phyloP scores from a whole-genome alignment of 2,888 invertebrate genomes.

The Galeopsomyia nigrocyanea region DNA sequence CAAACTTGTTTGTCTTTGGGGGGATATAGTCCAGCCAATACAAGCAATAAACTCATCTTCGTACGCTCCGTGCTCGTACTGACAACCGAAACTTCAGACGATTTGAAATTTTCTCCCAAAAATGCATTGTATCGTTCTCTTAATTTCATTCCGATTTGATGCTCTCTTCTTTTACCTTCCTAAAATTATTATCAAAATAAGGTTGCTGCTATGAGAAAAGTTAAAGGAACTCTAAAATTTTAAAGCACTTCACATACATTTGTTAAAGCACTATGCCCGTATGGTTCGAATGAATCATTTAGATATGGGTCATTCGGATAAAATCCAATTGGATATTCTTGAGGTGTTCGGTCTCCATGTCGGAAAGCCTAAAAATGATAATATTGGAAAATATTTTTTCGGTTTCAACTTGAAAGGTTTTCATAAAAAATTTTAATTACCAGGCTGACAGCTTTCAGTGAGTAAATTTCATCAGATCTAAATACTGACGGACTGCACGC shows the following conservation, averaged over 20 bases:
- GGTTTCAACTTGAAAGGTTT: too few relatives aligned
- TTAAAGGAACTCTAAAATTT: not conserved
- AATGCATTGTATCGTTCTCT: slow-evolving; percentile 69
- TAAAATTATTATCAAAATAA: slow-evolving; percentile 53
- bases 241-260: slow-evolving; percentile 2
- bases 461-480: too few relatives aligned
- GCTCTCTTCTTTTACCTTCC: slow-evolving; percentile 72
- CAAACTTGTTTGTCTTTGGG: slow-evolving; percentile 63
- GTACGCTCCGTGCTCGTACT: slow-evolving; percentile 81
- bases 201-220: not conserved
- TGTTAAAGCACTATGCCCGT: slow-evolving; percentile 3
- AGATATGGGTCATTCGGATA: slow-evolving; percentile 9
- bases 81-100: slow-evolving; percentile 64
- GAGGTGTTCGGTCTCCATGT: slow-evolving; percentile 17
- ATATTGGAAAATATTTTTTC: too few relatives aligned
- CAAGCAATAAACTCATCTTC: slow-evolving; percentile 79
- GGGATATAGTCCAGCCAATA: slow-evolving; percentile 78
- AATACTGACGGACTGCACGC: too few relatives aligned
- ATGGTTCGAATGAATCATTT: not conserved
- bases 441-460: too few relatives aligned
- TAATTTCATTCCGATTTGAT: slow-evolving; percentile 70
- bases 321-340: not conserved
- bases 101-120: slow-evolving; percentile 69
- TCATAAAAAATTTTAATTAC: too few relatives aligned
- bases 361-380: slow-evolving; percentile 7